Percentiles rank a stretch among this genome's conserved stretches.
Evolutionary conservation across 2,888 invertebrate species (phyloP).

Genomic region (Brenthis ino): DNA sequence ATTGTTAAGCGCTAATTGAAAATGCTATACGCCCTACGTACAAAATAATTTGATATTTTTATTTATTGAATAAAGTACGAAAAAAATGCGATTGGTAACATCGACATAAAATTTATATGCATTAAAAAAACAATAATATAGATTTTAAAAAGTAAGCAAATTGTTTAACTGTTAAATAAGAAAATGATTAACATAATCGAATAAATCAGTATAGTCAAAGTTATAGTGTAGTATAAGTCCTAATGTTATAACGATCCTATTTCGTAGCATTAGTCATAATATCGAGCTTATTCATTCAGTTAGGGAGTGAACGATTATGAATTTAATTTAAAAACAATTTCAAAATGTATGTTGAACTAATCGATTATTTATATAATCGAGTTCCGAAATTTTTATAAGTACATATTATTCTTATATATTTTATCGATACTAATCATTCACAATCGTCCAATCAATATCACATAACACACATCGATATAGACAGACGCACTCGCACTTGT

Average conservation of each 20-base stretch:
- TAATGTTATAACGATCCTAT: background rate
- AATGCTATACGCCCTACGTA: constrained; percentile 6
- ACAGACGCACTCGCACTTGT: background rate
- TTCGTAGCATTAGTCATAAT: background rate
- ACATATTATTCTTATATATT: background rate
- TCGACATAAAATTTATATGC: too few relatives aligned
- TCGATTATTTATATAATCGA: too few relatives aligned
- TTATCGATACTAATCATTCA: constrained; percentile 1
- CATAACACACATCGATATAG: background rate
- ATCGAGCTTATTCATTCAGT: background rate
- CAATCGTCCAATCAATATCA: constrained; percentile 6
- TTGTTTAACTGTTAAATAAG: too few relatives aligned
- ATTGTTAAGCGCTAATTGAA: constrained; percentile 43
- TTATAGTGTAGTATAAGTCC: too few relatives aligned
- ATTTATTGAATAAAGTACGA: too few relatives aligned
- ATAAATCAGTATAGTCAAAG: too few relatives aligned
- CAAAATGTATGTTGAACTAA: too few relatives aligned
- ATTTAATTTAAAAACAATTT: too few relatives aligned
- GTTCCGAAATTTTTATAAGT: background rate
- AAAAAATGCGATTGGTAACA: background rate
- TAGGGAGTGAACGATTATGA: background rate
- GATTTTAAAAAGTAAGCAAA: too few relatives aligned
- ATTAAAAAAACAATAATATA: background rate
- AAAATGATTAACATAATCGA: too few relatives aligned
- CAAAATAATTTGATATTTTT: background rate